A percentile compares a stretch with the other conserved stretches of the same genome.
These are phyloP conservation scores for Acromyrmex heyeri DNA, from an alignment of 1,140 invertebrate species.

Conservation along the genomic window DNA sequence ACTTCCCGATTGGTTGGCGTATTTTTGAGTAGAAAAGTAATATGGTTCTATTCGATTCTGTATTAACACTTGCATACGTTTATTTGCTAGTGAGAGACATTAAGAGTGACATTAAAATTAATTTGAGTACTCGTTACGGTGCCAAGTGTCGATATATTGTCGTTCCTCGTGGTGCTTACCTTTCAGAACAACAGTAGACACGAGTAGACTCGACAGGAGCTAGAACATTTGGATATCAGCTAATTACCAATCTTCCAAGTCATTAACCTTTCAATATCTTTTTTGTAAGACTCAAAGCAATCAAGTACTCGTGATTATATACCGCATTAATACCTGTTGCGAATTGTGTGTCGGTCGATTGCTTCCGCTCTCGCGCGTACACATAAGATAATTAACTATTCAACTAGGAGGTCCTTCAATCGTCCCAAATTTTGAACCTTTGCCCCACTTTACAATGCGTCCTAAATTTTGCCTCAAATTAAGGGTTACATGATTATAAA, in stretches of 20 bases:
- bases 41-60: neutral
- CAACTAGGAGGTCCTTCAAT: no score
- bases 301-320: neutral
- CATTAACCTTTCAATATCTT: neutral
- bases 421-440: no score
- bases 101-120: neutral
- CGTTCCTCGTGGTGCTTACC: neutral
- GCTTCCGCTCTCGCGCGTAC: neutral
- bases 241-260: conserved; percentile 13
- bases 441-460: no score
- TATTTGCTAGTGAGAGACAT: neutral
- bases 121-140: neutral
- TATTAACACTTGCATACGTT: neutral
- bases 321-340: conserved; percentile 11
- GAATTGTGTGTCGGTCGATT: conserved; percentile 2
- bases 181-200: neutral
- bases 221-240: neutral
- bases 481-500: no score
- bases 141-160: neutral
- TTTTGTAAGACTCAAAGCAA: neutral
- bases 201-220: neutral
- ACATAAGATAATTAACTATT: no score
- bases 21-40: neutral
- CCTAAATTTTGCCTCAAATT: no score
- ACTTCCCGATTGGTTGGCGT: neutral